A percentile compares a stretch with the other conserved stretches of the same genome.
These are phyloP conservation scores for Glossosoma conforme DNA, from an alignment of 1,140 invertebrate species.

Conservation along the genomic window DNA sequence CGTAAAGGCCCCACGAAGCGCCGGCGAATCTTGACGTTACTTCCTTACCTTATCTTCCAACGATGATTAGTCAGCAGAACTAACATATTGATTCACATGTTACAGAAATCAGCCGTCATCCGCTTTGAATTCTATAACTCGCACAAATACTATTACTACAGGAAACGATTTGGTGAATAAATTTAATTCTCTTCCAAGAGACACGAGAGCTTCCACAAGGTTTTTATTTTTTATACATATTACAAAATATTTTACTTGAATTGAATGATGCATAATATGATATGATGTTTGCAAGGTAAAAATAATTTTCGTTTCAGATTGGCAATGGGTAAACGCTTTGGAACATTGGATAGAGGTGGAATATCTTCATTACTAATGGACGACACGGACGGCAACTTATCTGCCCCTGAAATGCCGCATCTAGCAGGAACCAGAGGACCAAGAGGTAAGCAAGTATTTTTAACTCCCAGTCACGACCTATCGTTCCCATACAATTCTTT, in stretches of 20 bases:
- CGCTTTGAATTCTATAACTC: slow-evolving; percentile 48
- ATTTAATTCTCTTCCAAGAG: slow-evolving; percentile 70
- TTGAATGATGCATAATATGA: neutral
- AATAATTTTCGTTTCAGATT: too few relatives aligned
- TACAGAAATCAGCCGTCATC: slow-evolving; percentile 37
- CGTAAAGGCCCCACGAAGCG: too few relatives aligned
- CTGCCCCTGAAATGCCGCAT: slow-evolving; percentile 70
- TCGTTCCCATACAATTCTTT: too few relatives aligned
- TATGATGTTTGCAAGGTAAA: neutral
- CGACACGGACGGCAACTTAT: slow-evolving; percentile 75
- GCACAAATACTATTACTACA: too few relatives aligned
- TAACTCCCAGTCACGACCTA: neutral
- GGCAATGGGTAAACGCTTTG: slow-evolving; percentile 46
- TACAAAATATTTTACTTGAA: neutral
- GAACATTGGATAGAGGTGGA: slow-evolving; percentile 38
- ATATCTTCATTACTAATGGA: slow-evolving; percentile 60
- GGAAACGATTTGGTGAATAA: slow-evolving; percentile 57
- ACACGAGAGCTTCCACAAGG: slow-evolving; percentile 56
- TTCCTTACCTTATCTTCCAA: too few relatives aligned
- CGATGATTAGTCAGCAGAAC: too few relatives aligned
- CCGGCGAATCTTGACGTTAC: too few relatives aligned
- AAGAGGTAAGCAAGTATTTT: slow-evolving; percentile 33
- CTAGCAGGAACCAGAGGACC: slow-evolving; percentile 20
- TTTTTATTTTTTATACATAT: slow-evolving; percentile 3
- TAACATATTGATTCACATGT: too few relatives aligned